Evolutionary conservation across 1,140 invertebrate species (phyloP), one percentile per base, ranked within the genome.

Genomic region (Danaus melanippus): DNA sequence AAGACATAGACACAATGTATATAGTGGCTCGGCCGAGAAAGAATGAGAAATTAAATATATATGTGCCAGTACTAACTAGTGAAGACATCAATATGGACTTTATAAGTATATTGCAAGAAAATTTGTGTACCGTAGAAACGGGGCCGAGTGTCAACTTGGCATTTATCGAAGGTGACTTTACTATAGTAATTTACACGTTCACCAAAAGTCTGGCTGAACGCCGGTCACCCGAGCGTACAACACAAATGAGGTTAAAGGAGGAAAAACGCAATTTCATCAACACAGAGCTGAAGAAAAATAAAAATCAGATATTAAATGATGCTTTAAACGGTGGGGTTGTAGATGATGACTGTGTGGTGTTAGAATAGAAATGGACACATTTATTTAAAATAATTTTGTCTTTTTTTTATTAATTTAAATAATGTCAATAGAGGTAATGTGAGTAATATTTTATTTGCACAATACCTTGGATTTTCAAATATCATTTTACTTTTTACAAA

Each of bases 111-210:
- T 62, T 86, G 15, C 83, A 86, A 61, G 79, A 82, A 51, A 83
- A 86, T 56, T 60, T 86, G 11, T 86, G 83, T 56, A 86, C 83
- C 0, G 74, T 84, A 6, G 83, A 86, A 50, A 83, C 81, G 0
- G 81, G 83, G 0, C 76, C 75, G 9, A 64, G 65, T 10, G 68
- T 86, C 2, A 86, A 78, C 43, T 52, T 86, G 10, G 81, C 84
- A 0, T 82, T 86, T 32, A 69, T 81, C 1, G 84, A 86, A 53
- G 69, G 69, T n/a, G 84, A 86, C 47, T 76, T 76, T 11, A 79
- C 79, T 0, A 80, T 70, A 47, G 80, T 84, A 8, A 74, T 86
- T 12, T 84, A 86, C 42, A 76, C 74, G 2, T 82, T 86, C 51
- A 84, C 74, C 0, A 84, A 83, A 71, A 76, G 72, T n/a, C 56